These are phyloP conservation scores for Pectinophora gossypiella DNA, from an alignment of 1,140 invertebrate genomes.

Conservation along the genomic window DNA sequence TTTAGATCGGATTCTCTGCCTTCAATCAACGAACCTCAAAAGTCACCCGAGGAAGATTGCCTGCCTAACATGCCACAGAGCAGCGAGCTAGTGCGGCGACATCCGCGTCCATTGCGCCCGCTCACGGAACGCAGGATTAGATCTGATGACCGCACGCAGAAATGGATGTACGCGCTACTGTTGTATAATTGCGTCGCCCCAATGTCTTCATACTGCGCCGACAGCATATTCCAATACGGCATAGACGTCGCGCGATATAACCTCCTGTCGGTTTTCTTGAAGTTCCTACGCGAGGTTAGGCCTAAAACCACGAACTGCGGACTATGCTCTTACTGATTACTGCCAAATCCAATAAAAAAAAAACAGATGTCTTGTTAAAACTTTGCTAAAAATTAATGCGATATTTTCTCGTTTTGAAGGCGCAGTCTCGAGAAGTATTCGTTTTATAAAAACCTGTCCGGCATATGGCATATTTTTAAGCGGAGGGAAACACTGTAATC, in stretches of 20 bases:
- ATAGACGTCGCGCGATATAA: constrained; percentile 60
- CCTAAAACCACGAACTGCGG: constrained; percentile 24
- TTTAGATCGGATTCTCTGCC: not conserved
- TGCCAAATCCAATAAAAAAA: not conserved
- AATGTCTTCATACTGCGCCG: constrained; percentile 56
- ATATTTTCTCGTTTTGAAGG: constrained; percentile 35
- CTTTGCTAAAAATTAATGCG: constrained; percentile 5
- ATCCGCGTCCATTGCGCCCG: constrained; percentile 19
- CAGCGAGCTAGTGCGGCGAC: constrained; percentile 6
- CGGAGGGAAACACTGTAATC: constrained; percentile 36
- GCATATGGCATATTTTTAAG: constrained; percentile 68
- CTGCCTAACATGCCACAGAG: constrained; percentile 3
- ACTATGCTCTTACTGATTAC: constrained; percentile 63
- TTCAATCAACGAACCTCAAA: not conserved
- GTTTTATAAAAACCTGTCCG: constrained; percentile 66
- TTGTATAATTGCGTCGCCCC: constrained; percentile 63
- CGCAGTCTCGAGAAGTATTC: constrained; percentile 37
- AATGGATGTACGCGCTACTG: constrained; percentile 58
- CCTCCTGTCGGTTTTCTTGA: constrained; percentile 38
- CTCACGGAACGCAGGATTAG: constrained; percentile 18
- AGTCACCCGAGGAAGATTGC: not conserved
- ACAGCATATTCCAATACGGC: constrained; percentile 55
- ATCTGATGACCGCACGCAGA: constrained; percentile 28
- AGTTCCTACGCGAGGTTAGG: constrained; percentile 50
- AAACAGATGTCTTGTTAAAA: too few species aligned